Evolutionary conservation across 2,113 vertebrate genomes (phyloP).

Genomic region (Vombatus ursinus): DNA sequence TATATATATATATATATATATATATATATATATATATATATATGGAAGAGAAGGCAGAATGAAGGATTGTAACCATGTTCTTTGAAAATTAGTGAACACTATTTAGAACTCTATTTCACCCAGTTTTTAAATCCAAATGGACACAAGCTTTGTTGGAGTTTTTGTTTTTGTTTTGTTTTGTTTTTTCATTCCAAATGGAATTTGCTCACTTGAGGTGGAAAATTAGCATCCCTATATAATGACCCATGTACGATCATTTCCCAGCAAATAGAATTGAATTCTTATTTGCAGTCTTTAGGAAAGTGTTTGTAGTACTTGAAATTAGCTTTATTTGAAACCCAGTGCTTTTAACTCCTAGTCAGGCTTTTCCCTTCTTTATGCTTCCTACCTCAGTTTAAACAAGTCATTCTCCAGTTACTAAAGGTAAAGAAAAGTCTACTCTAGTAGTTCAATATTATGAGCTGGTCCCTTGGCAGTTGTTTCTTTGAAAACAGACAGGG

Average conservation of each 20-base stretch:
- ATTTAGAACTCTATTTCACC: not conserved
- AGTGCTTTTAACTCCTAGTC: not conserved
- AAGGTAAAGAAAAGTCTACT: not conserved
- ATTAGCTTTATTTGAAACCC: not conserved
- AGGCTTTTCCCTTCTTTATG: slow-evolving; percentile 8
- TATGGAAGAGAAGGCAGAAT: not conserved
- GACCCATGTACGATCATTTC: fast-evolving
- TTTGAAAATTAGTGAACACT: not conserved
- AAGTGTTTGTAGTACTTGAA: not conserved
- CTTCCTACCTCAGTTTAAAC: not conserved
- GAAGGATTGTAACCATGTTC: not conserved
- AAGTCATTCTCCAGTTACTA: not conserved
- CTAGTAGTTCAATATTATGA: too few relatives aligned
- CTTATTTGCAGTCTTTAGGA: not conserved
- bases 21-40: too few relatives aligned
- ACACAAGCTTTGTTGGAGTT: too few relatives aligned
- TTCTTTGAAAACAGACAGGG: not conserved
- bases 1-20: too few relatives aligned
- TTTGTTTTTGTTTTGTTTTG: too few relatives aligned
- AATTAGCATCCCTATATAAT: not conserved
- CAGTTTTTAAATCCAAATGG: not conserved
- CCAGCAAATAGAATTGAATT: fast-evolving
- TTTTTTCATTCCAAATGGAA: not conserved
- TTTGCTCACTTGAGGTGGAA: not conserved
- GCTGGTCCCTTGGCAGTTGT: not conserved